Evolutionary conservation across 2,888 invertebrate species (phyloP).

Genomic region (Neoaliturus tenellus): DNA sequence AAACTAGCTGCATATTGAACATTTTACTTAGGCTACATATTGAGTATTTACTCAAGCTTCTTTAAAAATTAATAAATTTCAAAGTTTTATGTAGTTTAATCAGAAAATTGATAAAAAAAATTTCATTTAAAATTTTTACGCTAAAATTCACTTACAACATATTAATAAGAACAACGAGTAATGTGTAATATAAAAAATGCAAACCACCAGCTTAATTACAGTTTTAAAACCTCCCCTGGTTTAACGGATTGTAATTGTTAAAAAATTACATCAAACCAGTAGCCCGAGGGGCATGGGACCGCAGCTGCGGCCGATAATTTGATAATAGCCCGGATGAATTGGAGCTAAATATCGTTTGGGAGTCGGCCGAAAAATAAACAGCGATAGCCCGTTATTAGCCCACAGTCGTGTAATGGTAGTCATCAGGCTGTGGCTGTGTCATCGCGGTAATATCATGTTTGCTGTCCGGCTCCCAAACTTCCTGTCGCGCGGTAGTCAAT

Average conservation of each 20-base stretch:
- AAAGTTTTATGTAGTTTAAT: no score
- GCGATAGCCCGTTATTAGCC: neutral
- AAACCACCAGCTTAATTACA: no score
- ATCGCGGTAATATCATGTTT: neutral
- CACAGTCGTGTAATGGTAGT: neutral
- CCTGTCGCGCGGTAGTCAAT: no score
- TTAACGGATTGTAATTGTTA: neutral
- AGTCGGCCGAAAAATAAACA: neutral
- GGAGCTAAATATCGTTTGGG: neutral
- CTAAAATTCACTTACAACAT: no score
- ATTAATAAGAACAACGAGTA: no score
- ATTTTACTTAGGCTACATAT: no score
- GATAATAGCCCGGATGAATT: neutral
- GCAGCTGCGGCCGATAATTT: neutral
- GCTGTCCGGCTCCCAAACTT: neutral
- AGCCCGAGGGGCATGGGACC: neutral
- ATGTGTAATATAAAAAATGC: no score
- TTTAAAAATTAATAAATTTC: no score
- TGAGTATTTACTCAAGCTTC: no score
- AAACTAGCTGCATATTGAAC: no score
- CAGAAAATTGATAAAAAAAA: no score
- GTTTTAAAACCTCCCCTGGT: neutral
- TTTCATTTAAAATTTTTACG: no score
- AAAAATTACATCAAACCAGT: neutral
- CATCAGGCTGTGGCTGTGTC: neutral